phyloP scores from a whole-genome alignment of 2,888 invertebrate species.

The Disparrhopalites patrizii region DNA sequence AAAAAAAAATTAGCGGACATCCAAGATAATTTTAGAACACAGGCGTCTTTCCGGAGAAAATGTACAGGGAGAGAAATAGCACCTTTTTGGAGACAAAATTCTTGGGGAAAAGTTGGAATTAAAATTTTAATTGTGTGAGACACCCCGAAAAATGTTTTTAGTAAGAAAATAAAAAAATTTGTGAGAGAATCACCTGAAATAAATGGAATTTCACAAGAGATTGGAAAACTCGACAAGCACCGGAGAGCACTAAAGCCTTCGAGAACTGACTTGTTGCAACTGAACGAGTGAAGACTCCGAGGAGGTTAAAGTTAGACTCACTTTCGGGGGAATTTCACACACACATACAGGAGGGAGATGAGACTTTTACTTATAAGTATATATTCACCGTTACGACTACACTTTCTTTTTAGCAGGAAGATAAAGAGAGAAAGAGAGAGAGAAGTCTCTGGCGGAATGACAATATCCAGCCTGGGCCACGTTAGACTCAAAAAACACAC shows the following conservation, averaged over 20 bases:
- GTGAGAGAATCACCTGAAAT: conserved; percentile 35
- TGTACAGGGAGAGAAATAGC: not conserved
- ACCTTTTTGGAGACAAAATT: too few relatives aligned
- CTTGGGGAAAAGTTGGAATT: too few relatives aligned
- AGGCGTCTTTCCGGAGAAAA: too few relatives aligned
- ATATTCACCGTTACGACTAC: not conserved
- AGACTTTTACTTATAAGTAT: conserved; percentile 16
- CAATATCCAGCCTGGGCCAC: conserved; percentile 4
- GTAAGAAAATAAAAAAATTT: not conserved
- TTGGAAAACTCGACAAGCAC: conserved; percentile 33
- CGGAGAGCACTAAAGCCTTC: conserved; percentile 43
- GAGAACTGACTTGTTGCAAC: conserved; percentile 48
- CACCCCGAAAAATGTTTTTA: not conserved
- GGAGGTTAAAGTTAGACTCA: conserved; percentile 27
- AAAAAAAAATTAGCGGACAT: too few relatives aligned
- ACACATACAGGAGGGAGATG: conserved; percentile 2
- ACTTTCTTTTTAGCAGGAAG: conserved; percentile 1
- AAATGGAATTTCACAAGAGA: conserved; percentile 26
- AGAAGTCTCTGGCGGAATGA: not conserved
- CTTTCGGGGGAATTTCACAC: conserved; percentile 38
- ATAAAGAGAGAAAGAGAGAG: not conserved
- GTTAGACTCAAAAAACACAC: too few relatives aligned
- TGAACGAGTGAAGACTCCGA: conserved; percentile 32
- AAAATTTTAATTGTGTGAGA: not conserved
- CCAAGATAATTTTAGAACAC: too few relatives aligned